These are phyloP conservation scores for Peromyscus eremicus DNA, from an alignment of 2,797 vertebrate species.

Conservation along the genomic window DNA sequence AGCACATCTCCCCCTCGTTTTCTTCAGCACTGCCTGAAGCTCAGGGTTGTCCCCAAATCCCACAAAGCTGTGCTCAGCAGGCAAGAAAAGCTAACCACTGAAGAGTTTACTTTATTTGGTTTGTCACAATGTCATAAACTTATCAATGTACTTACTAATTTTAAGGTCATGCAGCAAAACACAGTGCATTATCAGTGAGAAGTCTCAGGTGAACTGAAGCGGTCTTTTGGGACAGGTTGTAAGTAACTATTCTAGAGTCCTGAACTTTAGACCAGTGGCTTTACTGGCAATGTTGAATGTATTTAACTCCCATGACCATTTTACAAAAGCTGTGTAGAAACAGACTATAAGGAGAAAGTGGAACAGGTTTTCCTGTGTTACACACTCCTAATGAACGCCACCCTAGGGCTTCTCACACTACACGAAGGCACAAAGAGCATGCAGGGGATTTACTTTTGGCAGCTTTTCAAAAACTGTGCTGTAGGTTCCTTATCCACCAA, in stretches of 20 bases:
- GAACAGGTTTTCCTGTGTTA: slow-evolving; percentile 45
- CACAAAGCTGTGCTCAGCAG: slow-evolving; percentile 15
- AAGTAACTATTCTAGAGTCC: neutral
- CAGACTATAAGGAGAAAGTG: neutral
- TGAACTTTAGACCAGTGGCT: slow-evolving; percentile 44
- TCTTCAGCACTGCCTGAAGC: neutral
- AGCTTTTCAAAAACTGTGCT: neutral
- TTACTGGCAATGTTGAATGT: slow-evolving; percentile 27
- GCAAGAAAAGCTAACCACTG: neutral
- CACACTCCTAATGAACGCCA: neutral
- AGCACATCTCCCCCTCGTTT: neutral
- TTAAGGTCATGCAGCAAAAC: slow-evolving; percentile 43
- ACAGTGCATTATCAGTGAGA: neutral
- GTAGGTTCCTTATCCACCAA: slow-evolving; percentile 43
- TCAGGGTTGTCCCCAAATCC: slow-evolving; percentile 3
- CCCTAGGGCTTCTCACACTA: neutral
- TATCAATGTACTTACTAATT: slow-evolving; percentile 54
- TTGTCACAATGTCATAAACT: slow-evolving; percentile 7
- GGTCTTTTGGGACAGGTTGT: neutral
- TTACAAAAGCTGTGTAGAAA: slow-evolving; percentile 49
- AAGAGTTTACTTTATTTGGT: slow-evolving; percentile 46
- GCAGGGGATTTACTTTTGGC: slow-evolving; percentile 59
- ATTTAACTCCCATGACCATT: slow-evolving; percentile 58
- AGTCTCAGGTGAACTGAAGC: neutral
- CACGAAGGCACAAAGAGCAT: slow-evolving; percentile 23